Base-by-base conservation (phyloP, 2,888 invertebrate species). In the Nemotelus nigrinus region DNA sequence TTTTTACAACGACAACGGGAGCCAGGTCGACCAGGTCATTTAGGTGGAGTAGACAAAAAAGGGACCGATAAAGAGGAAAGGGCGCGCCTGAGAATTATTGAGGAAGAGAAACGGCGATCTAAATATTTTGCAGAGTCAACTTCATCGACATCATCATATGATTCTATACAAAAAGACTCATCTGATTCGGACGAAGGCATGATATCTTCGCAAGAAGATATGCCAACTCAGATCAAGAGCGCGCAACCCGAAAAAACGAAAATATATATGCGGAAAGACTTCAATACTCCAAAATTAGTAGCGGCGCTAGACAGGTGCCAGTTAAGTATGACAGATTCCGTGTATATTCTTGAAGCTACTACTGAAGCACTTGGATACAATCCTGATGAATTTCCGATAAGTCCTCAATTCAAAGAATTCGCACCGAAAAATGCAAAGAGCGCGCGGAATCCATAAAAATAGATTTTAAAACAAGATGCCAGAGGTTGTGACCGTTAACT, bases 401-500 rank as follows among this genome's bases (percentile, higher is more conserved):
- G 25, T 25, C 25, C 58, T 6, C 10, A 58, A n/a, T 58, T 25
- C 25, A 58, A 25, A 58, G 58, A 58, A 58, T 82, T 82, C 72
- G 82, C 82, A 41, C 82, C 82, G n/a, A 82, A 83, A 81, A 82
- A 83, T 60, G 75, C 10, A 83, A 83, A 78, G 77, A 82, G 8
- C 78, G 82, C n/a, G 58, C 58, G 58, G 5, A 58, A 82, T 63
- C 81, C 44, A 84, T 84, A 81, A 83, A 84, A 82, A 58, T 58
- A 4, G 10, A 1, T 50, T 81, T 84, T 84, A 84, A 79, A 83
- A 84, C 75, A 77, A 83, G 50, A 72, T 84, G 75, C 82, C 83
- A 45, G 83, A 83, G n/a, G 65, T 25, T 55, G 83, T 84, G 3
- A 83, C 82, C 48, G 80, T 84, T 78, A 83, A 84, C 72, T 84